Evolutionary conservation across 2,888 invertebrate genomes (phyloP).

Genomic region (Ornithoptera priamus): DNA sequence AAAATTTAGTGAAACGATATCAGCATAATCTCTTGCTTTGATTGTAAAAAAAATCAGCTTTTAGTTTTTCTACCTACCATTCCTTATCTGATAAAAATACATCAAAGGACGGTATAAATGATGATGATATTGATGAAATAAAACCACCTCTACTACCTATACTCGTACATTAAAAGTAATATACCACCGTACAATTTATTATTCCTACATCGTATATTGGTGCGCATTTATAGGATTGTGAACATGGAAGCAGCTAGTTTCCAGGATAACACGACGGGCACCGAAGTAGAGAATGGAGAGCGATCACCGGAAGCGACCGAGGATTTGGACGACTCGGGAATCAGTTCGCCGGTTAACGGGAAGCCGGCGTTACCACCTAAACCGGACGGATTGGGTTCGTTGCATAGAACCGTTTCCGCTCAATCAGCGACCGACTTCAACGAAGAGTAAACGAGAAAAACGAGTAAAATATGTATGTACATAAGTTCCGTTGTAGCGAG

Average conservation of each 20-base stretch:
- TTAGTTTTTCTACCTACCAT: too few relatives aligned
- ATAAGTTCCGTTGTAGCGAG: background rate
- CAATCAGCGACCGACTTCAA: slow-evolving; percentile 25
- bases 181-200: background rate
- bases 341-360: slow-evolving; percentile 38
- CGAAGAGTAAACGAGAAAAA: slow-evolving; percentile 30
- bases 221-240: slow-evolving; percentile 26
- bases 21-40: too few relatives aligned
- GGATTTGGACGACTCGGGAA: slow-evolving; percentile 39
- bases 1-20: too few relatives aligned
- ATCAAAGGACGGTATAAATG: too few relatives aligned
- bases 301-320: slow-evolving; percentile 14
- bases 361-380: slow-evolving; percentile 63
- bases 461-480: slow-evolving; percentile 2
- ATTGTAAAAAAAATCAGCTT: too few relatives aligned
- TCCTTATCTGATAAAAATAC: too few relatives aligned
- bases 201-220: background rate
- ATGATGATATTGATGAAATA: too few relatives aligned
- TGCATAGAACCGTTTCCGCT: slow-evolving; percentile 36
- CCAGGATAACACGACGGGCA: slow-evolving; percentile 31
- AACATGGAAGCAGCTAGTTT: slow-evolving; percentile 26
- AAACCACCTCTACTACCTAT: background rate
- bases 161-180: background rate
- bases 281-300: slow-evolving; percentile 28
- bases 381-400: slow-evolving; percentile 46